Base-by-base conservation (phyloP, 2,113 vertebrate genomes). In the Agapornis roseicollis region DNA sequence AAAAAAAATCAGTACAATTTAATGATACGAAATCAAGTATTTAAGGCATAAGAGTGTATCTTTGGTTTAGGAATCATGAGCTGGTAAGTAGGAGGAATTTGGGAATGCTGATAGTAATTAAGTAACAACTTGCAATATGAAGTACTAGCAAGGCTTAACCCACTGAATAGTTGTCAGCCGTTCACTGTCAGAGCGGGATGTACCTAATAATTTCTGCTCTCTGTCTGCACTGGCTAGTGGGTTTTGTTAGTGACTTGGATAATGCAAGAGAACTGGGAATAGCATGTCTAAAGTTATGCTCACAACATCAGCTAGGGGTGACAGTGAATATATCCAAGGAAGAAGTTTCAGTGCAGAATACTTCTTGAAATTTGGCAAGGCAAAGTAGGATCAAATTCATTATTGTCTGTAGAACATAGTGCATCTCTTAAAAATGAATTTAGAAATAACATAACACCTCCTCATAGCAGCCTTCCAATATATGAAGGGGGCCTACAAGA, bases 161-260 rank as follows among this genome's bases (percentile, higher is more conserved):
- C 29, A n/a, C 20, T 0, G 0, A 17, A 15, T 11, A 37, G 6
- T 68, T 63, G 11, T 5, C 8, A 10, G 25, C 13, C 22, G 37
- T 44, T 74, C n/a, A 7, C 39, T 7, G 7, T 33, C 29, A 37
- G 35, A 77, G 68, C 25, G 39, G 42, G 63, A n/a, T 7, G 29
- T 46, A 53, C 49, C 13, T 41, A 29, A 8, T 11, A 35, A 23
- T 33, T 74, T 42, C 55, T 94, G 66, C 10, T 17, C 17, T 8
- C 0, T 0, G 4, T 73, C 31, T 58, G 41, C 4, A 1, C 19
- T 76, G 42, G 25, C n/a, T 66, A 6, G 29, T 53, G 25, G 17
- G 42, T 49, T 64, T 60, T 55, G 23, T 64, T 47, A 11, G 47
- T 69, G 58, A 4, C 33, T 46, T 80, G 35, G 35, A 2, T 55